Base-by-base conservation (phyloP, 2,888 invertebrate species). In the Uropetala carovei region DNA sequence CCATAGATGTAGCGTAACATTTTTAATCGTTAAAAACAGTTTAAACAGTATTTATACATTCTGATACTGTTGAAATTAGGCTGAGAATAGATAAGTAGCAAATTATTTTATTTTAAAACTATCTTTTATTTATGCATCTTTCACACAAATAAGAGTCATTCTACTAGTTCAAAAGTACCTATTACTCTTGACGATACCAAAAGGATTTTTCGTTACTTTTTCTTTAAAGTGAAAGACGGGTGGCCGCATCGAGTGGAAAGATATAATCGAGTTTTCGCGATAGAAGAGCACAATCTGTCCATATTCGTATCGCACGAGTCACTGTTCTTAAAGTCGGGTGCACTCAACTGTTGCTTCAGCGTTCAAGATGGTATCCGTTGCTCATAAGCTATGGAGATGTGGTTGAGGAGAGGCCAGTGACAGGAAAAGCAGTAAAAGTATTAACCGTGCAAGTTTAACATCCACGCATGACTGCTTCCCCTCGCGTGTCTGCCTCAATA, bases 401-500 rank as follows among this genome's bases (percentile, higher is more conserved):
- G 43, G 43, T 43, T 43, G 43, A 14, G 22, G 10, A 75, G 8
- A 27, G 75, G 14, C 27, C 75, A 43, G 43, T 43, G 43, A 27
- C 75, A 75, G 22, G 75, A 75, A 22, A 75, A 75, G 75, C 75
- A 75, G 75, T 27, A 75, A 75, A 75, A 75, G 75, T 75, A 75
- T 22, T 27, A 75, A 68, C 68, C n/a, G 68, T 68, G 68, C n/a
- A 68, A 64, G 68, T 68, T 68, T 68, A 68, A 75, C 75, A 75
- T 75, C 22, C 75, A 75, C 27, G 75, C 75, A 75, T 75, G 75
- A 75, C 75, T 27, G 68, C 68, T 22, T 68, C 68, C 22, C 75
- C 22, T 75, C 22, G 75, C 75, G 27, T 75, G 75, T 75, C 75
- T 75, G 75, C 22, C 75, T 22, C 27, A 75, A 75, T 75, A 75